Conservation (phyloP, 2,113 vertebrate species). For the Sorex fumeus region DNA sequence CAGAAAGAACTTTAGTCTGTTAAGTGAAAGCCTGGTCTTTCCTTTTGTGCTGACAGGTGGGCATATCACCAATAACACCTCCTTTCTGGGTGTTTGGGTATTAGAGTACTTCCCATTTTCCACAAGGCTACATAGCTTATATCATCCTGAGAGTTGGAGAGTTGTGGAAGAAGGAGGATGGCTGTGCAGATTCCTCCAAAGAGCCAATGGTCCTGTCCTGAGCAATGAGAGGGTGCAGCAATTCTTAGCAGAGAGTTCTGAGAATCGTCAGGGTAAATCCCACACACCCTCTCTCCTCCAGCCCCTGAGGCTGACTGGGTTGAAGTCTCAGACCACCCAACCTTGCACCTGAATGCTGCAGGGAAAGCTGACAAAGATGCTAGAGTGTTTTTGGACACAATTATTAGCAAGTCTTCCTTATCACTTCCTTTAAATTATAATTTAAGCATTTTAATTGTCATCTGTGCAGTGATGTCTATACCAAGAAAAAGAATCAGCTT, state of each 20-base stretch:
- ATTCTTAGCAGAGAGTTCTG: fast-evolving
- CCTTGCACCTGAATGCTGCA: not conserved
- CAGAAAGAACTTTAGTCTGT: not conserved
- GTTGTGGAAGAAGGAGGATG: fast-evolving
- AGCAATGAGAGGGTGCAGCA: fast-evolving
- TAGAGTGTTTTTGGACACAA: slow-evolving; percentile 52
- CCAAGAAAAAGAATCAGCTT: slow-evolving; percentile 57
- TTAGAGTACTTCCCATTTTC: not conserved
- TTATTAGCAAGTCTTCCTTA: slow-evolving; percentile 66
- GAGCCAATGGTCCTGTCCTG: not conserved
- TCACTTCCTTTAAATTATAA: slow-evolving; percentile 36
- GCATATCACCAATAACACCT: fast-evolving
- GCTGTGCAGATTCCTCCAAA: not conserved
- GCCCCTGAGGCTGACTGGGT: fast-evolving
- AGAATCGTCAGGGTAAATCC: not conserved
- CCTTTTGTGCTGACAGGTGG: fast-evolving
- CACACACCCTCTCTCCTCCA: not conserved
- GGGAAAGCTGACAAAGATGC: slow-evolving; percentile 29
- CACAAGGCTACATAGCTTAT: fast-evolving
- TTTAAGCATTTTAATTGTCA: slow-evolving; percentile 71
- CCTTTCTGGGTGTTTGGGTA: fast-evolving
- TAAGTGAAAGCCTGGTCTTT: fast-evolving
- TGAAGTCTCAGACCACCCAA: not conserved
- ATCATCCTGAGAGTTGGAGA: not conserved
- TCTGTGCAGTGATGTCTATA: slow-evolving; percentile 61